Percentiles rank a stretch among this genome's conserved stretches.
These are phyloP conservation scores for Paguma larvata DNA, from an alignment of 2,797 vertebrate genomes.

Conservation along the genomic window DNA sequence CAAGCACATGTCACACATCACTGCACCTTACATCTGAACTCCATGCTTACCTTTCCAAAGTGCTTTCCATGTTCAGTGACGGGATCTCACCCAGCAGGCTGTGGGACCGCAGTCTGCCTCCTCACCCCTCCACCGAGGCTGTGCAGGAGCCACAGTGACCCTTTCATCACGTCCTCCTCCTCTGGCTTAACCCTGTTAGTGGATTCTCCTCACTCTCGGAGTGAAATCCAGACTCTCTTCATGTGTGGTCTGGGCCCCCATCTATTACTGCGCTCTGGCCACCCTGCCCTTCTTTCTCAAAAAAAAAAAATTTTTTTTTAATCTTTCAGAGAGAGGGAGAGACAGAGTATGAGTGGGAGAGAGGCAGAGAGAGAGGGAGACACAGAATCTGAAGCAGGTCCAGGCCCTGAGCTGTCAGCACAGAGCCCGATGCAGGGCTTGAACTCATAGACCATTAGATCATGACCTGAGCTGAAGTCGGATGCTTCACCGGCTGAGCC, in stretches of 20 bases:
- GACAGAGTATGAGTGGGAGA: too few species aligned
- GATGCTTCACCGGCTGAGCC: too few species aligned
- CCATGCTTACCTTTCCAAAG: neutral
- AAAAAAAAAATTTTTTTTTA: too few species aligned
- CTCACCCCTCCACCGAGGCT: neutral
- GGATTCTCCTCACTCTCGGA: neutral
- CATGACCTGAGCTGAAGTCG: too few species aligned
- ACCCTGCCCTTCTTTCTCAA: neutral
- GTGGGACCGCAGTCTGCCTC: rapidly evolving
- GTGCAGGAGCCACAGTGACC: too few species aligned
- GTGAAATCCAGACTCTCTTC: neutral
- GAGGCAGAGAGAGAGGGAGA: too few species aligned
- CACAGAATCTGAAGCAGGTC: too few species aligned
- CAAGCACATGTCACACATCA: constrained; percentile 53
- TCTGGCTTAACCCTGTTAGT: neutral
- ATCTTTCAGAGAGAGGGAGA: too few species aligned
- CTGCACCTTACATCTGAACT: neutral
- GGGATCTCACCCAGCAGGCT: neutral
- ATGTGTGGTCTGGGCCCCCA: neutral
- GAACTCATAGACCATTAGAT: too few species aligned
- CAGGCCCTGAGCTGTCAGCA: too few species aligned
- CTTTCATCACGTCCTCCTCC: too few species aligned
- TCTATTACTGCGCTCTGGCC: neutral
- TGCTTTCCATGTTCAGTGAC: neutral
- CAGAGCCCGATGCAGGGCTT: too few species aligned